Evolutionary conservation across 2,113 vertebrate genomes (phyloP).

Genomic region (Mustelus asterias): DNA sequence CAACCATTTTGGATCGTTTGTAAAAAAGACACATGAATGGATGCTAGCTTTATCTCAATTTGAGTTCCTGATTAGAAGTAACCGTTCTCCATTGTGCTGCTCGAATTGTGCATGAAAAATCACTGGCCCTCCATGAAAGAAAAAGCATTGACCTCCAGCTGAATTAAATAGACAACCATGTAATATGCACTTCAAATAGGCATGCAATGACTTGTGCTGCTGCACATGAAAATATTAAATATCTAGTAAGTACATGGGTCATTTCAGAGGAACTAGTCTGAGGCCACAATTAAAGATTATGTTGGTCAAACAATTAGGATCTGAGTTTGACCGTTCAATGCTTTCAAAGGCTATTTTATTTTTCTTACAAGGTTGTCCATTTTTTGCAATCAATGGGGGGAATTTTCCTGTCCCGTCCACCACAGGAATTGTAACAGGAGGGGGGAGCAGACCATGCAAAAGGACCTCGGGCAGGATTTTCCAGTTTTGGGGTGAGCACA

Average conservation of each 20-base stretch:
- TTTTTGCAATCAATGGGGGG: too few relatives aligned
- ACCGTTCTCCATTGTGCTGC: background rate
- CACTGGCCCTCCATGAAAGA: background rate
- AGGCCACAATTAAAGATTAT: background rate
- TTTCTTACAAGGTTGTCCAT: background rate
- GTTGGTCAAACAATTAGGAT: background rate
- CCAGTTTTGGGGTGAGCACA: too few relatives aligned
- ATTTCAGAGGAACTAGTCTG: background rate
- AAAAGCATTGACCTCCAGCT: background rate
- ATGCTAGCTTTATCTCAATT: background rate
- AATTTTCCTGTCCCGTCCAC: too few relatives aligned
- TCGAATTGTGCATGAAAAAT: constrained; percentile 19
- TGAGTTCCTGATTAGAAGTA: background rate
- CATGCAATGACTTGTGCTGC: constrained; percentile 20
- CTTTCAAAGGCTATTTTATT: background rate
- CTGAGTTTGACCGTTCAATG: background rate
- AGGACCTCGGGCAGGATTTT: too few relatives aligned
- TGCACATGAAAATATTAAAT: constrained; percentile 17
- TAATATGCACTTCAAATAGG: background rate
- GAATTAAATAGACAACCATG: constrained; percentile 17
- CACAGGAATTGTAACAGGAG: too few relatives aligned
- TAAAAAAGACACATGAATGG: background rate
- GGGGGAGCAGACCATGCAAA: too few relatives aligned
- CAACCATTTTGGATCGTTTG: background rate
- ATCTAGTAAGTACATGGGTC: background rate